Evolutionary conservation across 2,113 vertebrate species (phyloP).

Genomic region (Nibea coibor): DNA sequence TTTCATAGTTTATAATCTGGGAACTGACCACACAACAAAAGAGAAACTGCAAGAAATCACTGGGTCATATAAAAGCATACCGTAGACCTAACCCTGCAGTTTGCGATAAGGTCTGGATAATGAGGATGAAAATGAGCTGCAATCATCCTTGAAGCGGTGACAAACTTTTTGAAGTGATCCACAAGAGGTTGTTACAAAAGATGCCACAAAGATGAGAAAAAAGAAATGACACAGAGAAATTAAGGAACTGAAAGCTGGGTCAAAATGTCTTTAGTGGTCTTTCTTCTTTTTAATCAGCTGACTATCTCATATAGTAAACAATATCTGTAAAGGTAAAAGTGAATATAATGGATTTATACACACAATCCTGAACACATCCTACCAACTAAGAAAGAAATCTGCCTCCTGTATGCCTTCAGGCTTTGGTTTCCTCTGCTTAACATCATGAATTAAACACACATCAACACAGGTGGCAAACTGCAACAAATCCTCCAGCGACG

Average conservation of each 20-base stretch:
- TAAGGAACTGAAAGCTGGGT: slow-evolving; percentile 3
- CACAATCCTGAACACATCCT: not conserved
- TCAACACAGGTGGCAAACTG: slow-evolving; percentile 21
- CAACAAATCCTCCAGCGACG: not conserved
- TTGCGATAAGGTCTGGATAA: not conserved
- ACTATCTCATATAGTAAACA: not conserved
- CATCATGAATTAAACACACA: not conserved
- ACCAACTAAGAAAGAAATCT: not conserved
- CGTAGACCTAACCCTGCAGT: not conserved
- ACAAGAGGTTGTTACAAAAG: not conserved
- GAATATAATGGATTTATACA: not conserved
- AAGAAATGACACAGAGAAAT: not conserved
- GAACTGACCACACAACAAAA: not conserved
- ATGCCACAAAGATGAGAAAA: not conserved
- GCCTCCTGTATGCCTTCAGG: not conserved
- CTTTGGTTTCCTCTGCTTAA: not conserved
- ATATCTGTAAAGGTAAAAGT: not conserved
- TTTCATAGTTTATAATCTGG: slow-evolving; percentile 18
- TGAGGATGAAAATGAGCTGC: not conserved
- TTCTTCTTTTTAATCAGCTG: not conserved
- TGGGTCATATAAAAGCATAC: not conserved
- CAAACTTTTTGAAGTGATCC: not conserved
- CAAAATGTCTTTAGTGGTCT: not conserved
- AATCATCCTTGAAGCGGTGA: not conserved
- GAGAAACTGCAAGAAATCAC: not conserved